Percentiles rank a stretch among this genome's conserved stretches.
phyloP scores from a whole-genome alignment of 1,140 invertebrate species.

The Caenorhabditis inopinata region DNA sequence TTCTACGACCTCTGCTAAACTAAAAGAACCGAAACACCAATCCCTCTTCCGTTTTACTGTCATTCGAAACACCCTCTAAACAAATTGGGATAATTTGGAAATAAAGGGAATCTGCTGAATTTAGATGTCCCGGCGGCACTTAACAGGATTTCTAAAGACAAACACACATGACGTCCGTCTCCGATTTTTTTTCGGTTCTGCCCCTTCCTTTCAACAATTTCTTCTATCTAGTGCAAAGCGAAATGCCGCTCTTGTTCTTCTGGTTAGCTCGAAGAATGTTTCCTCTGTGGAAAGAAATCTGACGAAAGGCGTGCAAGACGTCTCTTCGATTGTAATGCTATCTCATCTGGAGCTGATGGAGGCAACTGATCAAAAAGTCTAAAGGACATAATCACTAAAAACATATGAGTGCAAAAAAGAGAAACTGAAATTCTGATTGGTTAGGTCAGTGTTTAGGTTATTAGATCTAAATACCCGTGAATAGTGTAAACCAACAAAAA shows the following conservation, averaged over 20 bases:
- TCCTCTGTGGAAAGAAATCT: neutral
- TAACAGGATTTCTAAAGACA: slow-evolving; percentile 17
- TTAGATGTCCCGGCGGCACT: neutral
- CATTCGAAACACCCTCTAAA: too few relatives aligned
- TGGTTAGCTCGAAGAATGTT: too few relatives aligned
- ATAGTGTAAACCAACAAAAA: too few relatives aligned
- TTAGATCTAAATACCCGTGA: too few relatives aligned
- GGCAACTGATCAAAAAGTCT: neutral
- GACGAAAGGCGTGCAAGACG: neutral
- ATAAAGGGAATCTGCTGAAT: neutral
- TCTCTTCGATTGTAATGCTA: neutral
- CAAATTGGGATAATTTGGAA: too few relatives aligned
- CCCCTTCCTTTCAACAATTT: neutral
- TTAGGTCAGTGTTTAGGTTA: too few relatives aligned
- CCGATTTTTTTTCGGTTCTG: too few relatives aligned
- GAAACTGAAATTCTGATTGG: neutral
- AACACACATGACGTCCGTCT: slow-evolving; percentile 14
- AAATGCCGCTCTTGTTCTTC: neutral
- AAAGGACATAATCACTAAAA: neutral
- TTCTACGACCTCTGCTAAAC: neutral
- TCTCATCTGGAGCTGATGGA: neutral
- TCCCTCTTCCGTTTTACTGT: too few relatives aligned
- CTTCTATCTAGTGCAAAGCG: neutral
- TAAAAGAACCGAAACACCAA: neutral
- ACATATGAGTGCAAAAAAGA: neutral